Conservation (phyloP, 2,113 vertebrate genomes). For the Zootoca vivipara region DNA sequence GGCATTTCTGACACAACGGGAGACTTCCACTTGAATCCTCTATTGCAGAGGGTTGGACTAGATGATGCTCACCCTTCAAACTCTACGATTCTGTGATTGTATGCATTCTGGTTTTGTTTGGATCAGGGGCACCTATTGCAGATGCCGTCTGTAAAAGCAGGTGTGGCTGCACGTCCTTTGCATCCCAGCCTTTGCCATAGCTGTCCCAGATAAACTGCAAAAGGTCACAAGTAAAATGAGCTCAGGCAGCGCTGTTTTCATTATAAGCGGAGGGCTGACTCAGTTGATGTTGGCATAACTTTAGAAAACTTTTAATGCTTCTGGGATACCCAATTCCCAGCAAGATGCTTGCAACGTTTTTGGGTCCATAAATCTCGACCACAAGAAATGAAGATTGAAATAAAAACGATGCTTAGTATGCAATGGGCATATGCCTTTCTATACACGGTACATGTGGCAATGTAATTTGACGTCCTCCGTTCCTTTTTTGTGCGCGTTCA, state of each 20-base stretch:
- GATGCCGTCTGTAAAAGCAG: slow-evolving; percentile 51
- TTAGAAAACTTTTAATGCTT: slow-evolving; percentile 9
- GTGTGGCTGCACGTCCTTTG: neutral
- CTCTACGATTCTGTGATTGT: no score
- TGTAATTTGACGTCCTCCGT: neutral
- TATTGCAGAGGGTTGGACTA: no score
- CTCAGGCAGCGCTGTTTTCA: neutral
- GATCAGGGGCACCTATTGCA: slow-evolving; percentile 38
- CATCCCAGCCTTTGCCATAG: slow-evolving; percentile 34
- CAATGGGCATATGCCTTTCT: neutral
- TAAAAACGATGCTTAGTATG: neutral
- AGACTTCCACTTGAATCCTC: neutral
- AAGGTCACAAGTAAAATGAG: neutral
- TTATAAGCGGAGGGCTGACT: slow-evolving; percentile 10
- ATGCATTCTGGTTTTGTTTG: neutral
- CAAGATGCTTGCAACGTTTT: neutral
- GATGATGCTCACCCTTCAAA: no score
- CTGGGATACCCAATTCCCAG: slow-evolving; percentile 9
- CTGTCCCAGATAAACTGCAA: slow-evolving; percentile 13
- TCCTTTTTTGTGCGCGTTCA: neutral
- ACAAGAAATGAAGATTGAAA: neutral
- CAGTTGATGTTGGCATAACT: neutral
- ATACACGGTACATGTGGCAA: slow-evolving; percentile 7
- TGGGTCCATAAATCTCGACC: neutral
- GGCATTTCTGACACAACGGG: neutral